Conservation (phyloP, 2,888 invertebrate species). For the Spialia ferax region DNA sequence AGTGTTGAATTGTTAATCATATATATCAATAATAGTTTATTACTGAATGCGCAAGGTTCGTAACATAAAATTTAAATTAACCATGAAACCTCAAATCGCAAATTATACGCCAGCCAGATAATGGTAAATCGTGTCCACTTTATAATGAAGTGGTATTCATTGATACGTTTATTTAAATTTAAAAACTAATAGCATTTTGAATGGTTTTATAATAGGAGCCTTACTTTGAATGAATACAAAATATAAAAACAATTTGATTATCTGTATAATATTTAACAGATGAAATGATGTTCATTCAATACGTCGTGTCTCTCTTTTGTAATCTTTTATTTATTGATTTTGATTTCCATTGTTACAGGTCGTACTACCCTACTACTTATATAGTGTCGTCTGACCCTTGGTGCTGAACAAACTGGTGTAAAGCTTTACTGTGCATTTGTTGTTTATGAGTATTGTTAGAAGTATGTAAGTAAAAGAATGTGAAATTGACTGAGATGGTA, state of each 20-base stretch:
- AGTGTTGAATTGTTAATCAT: no score
- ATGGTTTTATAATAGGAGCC: background rate
- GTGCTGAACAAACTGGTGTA: constrained; percentile 56
- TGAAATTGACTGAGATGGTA: constrained; percentile 15
- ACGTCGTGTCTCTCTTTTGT: no score
- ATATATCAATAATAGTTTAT: background rate
- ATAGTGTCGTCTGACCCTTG: constrained; percentile 51
- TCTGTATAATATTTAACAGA: no score
- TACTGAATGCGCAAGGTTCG: background rate
- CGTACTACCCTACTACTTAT: constrained; percentile 51
- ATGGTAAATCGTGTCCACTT: constrained; percentile 16
- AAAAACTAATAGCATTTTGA: background rate
- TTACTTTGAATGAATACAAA: no score
- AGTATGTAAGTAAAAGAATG: background rate
- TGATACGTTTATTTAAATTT: background rate
- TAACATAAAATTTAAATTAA: constrained; percentile 15
- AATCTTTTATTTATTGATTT: background rate
- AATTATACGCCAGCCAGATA: constrained; percentile 12
- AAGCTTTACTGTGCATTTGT: constrained; percentile 53
- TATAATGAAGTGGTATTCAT: constrained; percentile 9
- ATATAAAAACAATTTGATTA: background rate
- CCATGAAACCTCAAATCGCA: constrained; percentile 23
- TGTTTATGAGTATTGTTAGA: constrained; percentile 41
- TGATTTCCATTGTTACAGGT: constrained; percentile 50
- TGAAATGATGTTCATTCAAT: no score